A percentile compares a stretch with the other conserved stretches of the same genome.
These are phyloP conservation scores for Tanaodytes sp. DNA, from an alignment of 2,888 invertebrate species.

Conservation along the genomic window DNA sequence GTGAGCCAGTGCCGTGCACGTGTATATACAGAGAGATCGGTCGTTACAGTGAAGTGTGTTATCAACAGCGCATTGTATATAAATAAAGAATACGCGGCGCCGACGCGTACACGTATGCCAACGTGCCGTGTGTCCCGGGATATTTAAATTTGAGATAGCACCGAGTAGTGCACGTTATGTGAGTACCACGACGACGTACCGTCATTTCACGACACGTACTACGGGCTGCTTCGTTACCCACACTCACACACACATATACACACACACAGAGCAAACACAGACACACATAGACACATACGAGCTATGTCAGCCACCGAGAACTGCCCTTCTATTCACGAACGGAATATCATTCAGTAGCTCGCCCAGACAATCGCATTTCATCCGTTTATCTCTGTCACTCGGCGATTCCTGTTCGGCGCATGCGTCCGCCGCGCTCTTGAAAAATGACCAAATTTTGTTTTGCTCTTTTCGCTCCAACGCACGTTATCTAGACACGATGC, in stretches of 20 bases:
- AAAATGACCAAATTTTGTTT: too few relatives aligned
- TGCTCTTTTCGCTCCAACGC: too few relatives aligned
- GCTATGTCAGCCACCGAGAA: conserved; percentile 18
- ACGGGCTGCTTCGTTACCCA: conserved; percentile 44
- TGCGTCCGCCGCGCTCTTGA: too few relatives aligned
- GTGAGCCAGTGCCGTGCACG: conserved; percentile 52
- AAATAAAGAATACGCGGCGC: conserved; percentile 24
- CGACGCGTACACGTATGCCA: conserved; percentile 31
- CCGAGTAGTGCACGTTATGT: conserved; percentile 53
- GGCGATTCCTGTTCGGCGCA: conserved; percentile 31
- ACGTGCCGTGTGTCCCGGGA: conserved; percentile 36
- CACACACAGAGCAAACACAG: too few relatives aligned
- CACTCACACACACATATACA: too few relatives aligned
- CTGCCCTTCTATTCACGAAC: conserved; percentile 30
- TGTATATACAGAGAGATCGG: conserved; percentile 44
- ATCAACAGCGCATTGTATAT: conserved; percentile 39
- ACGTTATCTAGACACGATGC: too few relatives aligned
- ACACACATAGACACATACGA: background rate
- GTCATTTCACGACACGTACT: conserved; percentile 39
- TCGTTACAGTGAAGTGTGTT: conserved; percentile 48
- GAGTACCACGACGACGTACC: conserved; percentile 41
- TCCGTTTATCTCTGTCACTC: conserved; percentile 39
- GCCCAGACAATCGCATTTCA: conserved; percentile 40
- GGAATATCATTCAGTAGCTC: conserved; percentile 34
- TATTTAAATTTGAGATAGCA: conserved; percentile 45